A percentile compares a stretch with the other conserved stretches of the same genome.
Evolutionary conservation across 2,113 vertebrate genomes (phyloP).

Genomic region (Bos javanicus): DNA sequence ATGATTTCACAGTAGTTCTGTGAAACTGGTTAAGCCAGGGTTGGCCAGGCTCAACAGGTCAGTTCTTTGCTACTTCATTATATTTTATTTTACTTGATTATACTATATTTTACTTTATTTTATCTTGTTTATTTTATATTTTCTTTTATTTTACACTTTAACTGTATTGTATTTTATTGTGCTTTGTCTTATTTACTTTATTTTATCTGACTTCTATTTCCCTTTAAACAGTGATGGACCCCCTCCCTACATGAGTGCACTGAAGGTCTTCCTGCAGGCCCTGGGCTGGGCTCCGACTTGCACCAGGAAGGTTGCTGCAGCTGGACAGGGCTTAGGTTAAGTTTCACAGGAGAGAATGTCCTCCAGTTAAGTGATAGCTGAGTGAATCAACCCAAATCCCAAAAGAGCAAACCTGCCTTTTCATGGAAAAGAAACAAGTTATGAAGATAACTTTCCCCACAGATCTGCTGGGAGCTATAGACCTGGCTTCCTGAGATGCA

Average conservation of each 20-base stretch:
- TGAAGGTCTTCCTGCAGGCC: too few relatives aligned
- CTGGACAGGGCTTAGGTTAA: neutral
- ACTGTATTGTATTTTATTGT: neutral
- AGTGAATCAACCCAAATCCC: neutral
- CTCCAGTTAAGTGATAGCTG: neutral
- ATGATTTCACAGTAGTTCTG: neutral
- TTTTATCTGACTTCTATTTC: neutral
- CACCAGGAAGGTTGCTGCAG: neutral
- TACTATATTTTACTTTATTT: neutral
- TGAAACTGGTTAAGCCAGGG: neutral
- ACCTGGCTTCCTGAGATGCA: neutral
- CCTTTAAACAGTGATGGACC: neutral
- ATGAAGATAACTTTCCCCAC: neutral
- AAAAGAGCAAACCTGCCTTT: neutral
- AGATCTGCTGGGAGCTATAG: neutral
- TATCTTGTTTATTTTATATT: neutral
- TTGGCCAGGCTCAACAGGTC: neutral
- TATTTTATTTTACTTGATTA: neutral
- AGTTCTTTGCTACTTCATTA: neutral
- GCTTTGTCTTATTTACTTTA: neutral
- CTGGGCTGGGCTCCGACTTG: neutral
- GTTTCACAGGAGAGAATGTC: neutral
- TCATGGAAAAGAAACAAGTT: neutral
- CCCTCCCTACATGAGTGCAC: too few relatives aligned
- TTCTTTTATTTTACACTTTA: neutral